These are phyloP conservation scores for Petromus typicus DNA, from an alignment of 2,113 vertebrate genomes.

Conservation along the genomic window DNA sequence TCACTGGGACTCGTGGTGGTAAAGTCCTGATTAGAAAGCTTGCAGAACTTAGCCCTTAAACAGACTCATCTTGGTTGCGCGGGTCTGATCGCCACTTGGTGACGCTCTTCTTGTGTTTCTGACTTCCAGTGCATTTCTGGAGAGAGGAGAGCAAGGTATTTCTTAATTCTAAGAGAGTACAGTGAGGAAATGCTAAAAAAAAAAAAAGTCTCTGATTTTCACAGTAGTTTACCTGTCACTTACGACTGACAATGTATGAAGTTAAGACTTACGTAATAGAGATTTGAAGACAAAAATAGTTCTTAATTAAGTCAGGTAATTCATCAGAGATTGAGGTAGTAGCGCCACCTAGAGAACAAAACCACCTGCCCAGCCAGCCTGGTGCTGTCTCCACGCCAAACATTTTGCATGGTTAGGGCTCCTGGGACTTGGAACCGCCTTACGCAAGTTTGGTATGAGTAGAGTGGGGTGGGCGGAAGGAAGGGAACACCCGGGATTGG, in stretches of 20 bases:
- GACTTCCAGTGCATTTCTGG: slow-evolving; percentile 78
- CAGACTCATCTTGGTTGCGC: slow-evolving; percentile 82
- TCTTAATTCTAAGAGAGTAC: slow-evolving; percentile 77
- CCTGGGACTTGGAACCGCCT: not conserved
- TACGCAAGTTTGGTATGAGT: not conserved
- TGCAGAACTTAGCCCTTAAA: slow-evolving; percentile 65
- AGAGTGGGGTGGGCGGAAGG: rapidly evolving
- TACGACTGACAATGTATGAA: not conserved
- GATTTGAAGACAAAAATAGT: slow-evolving; percentile 72
- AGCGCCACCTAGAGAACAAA: slow-evolving; percentile 84
- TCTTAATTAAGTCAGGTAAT: slow-evolving; percentile 66
- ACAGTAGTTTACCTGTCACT: slow-evolving; percentile 72
- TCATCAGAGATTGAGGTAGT: slow-evolving; percentile 79
- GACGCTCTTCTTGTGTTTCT: slow-evolving; percentile 76
- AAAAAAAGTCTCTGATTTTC: slow-evolving; percentile 69
- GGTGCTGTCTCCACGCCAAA: not conserved
- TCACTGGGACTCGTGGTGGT: slow-evolving; percentile 84
- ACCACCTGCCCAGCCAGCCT: not conserved
- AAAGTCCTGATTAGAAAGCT: slow-evolving; percentile 78
- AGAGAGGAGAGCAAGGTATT: slow-evolving; percentile 32
- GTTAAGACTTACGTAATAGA: slow-evolving; percentile 64
- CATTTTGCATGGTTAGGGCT: not conserved
- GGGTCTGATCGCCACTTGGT: slow-evolving; percentile 83
- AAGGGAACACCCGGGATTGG: not conserved
- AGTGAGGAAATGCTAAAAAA: slow-evolving; percentile 69